Conservation (phyloP, 2,113 vertebrate species). For the Chitala chitala region DNA sequence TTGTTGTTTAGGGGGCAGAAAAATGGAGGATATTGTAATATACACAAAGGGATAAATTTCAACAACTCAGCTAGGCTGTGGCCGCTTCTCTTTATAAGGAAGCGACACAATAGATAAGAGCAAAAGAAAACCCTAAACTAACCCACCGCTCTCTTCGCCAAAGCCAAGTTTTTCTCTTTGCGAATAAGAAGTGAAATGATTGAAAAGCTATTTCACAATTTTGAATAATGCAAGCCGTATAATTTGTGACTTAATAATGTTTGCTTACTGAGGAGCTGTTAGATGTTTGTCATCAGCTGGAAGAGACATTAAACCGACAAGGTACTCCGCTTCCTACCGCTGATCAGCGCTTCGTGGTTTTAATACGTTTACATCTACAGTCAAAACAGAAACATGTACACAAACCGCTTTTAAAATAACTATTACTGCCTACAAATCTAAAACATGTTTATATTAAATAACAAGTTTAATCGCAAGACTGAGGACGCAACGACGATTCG, state of each 20-base stretch:
- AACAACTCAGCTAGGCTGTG: constrained; percentile 76
- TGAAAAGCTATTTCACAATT: background rate
- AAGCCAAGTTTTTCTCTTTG: constrained; percentile 16
- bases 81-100: constrained; percentile 72
- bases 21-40: constrained; percentile 99
- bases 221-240: constrained; percentile 18
- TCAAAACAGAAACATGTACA: constrained; percentile 13
- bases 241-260: constrained; percentile 46
- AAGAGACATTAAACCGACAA: constrained; percentile 57
- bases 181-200: constrained; percentile 13
- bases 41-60: constrained; percentile 98
- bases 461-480: constrained; percentile 38
- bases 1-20: constrained; percentile 96
- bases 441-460: constrained; percentile 38
- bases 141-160: constrained; percentile 31
- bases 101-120: constrained; percentile 69
- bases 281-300: constrained; percentile 48
- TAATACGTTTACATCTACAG: constrained; percentile 34
- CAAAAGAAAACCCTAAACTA: constrained; percentile 29
- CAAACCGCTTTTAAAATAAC: constrained; percentile 39
- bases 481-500: constrained; percentile 61
- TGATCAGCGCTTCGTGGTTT: constrained; percentile 42
- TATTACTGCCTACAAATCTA: constrained; percentile 32
- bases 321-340: constrained; percentile 45
- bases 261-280: constrained; percentile 51